Base-by-base conservation (phyloP, 2,113 vertebrate species). In the Eretmochelys imbricata region DNA sequence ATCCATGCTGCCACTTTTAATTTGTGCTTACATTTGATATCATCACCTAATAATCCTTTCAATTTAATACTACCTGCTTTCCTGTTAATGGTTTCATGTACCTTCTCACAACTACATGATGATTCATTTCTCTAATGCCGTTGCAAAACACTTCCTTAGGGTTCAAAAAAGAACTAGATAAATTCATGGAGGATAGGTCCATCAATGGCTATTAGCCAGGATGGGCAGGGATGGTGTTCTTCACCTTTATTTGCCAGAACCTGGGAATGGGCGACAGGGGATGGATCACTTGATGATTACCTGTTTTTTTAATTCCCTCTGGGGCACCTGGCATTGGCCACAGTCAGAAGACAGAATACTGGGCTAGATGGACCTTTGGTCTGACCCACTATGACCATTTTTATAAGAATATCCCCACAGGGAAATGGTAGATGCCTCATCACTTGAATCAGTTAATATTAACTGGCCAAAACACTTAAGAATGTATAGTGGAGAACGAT, bases 11-110 rank as follows among this genome's bases (percentile, higher is more conserved):
- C 38, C 35, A 35, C 38, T 88, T 88, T 93, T 31, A 53, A 83
- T 62, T 62, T 5, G 1, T 62, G 48, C 85, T 84, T 75, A 65
- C 17, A 25, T 22, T 48, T 82, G 51, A 82, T 22, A 13, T 50
- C 88, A 94, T 65, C 48, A 57, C 27, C 84, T 48, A 51, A 48
- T 76, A 59, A 87, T 84, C 19, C 31, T 82, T 89, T 54, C 42
- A 83, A 8, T 59, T 22, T 42, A 83, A n/a, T 85, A 85, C 80
- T 72, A 89, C 84, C 49, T 29, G 17, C 22, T 31, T 94, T 93
- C 84, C 87, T 94, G 50, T 90, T 96, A 89, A 90, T 48, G n/a
- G 10, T 91, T 92, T 87, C 94, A 50, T 49, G 85, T 42, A 72
- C n/a, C 11, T 87, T 80, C 89, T 10, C 6, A 3, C 24, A 42